phyloP scores from a whole-genome alignment of 2,797 vertebrate genomes.

The Lepus oiostolus region DNA sequence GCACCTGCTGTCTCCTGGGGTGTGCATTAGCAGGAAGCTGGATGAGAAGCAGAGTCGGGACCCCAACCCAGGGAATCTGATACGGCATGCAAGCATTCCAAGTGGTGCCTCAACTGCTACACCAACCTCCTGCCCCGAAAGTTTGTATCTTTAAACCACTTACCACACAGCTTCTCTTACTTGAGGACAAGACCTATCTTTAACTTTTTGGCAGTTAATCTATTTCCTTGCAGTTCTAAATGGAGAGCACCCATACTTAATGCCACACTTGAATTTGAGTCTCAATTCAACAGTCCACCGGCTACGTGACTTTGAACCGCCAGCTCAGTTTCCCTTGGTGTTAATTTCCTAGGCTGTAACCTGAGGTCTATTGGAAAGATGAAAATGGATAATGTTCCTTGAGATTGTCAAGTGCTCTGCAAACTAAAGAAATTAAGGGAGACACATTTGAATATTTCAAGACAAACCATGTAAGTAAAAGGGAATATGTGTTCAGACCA shows the following conservation, averaged over 20 bases:
- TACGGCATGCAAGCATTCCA: too few species aligned
- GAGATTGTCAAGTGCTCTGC: constrained; percentile 32
- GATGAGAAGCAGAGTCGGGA: too few species aligned
- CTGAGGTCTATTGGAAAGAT: neutral
- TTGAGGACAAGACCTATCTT: neutral
- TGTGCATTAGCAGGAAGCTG: too few species aligned
- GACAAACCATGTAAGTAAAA: neutral
- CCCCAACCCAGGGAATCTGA: too few species aligned
- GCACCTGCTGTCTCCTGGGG: too few species aligned
- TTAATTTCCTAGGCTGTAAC: neutral
- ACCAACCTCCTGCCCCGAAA: neutral
- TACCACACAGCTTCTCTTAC: neutral
- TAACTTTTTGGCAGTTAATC: neutral
- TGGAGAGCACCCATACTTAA: neutral
- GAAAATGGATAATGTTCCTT: neutral
- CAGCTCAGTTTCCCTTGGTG: neutral
- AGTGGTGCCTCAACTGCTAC: too few species aligned
- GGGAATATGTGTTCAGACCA: neutral
- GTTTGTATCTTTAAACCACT: neutral
- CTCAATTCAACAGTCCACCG: neutral
- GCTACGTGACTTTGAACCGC: neutral
- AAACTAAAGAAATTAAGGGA: constrained; percentile 19
- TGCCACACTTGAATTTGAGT: neutral
- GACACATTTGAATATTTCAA: neutral
- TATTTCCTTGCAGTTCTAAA: constrained; percentile 28